Evolutionary conservation across 2,113 vertebrate genomes (phyloP).

Genomic region (Pongo pygmaeus): DNA sequence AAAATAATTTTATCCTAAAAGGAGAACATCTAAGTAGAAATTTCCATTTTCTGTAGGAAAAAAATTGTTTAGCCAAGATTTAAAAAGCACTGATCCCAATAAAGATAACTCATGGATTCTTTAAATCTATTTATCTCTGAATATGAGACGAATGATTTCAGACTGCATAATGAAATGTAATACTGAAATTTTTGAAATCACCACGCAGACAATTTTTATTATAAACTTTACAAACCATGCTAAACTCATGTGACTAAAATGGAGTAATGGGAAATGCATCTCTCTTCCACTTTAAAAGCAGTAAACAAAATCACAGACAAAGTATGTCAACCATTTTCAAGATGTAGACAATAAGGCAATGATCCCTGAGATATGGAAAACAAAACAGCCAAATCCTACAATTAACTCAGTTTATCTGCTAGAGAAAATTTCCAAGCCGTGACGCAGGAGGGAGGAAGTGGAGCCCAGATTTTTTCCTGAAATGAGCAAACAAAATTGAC

Average conservation of each 20-base stretch:
- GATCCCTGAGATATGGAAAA: not conserved
- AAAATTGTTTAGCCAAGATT: not conserved
- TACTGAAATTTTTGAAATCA: not conserved
- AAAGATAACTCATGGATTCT: not conserved
- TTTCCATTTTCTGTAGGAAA: not conserved
- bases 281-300: not conserved
- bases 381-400: not conserved
- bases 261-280: not conserved
- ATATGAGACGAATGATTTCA: not conserved
- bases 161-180: not conserved
- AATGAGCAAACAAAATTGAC: not conserved
- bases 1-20: not conserved
- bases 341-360: not conserved
- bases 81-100: not conserved
- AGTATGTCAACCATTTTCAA: not conserved
- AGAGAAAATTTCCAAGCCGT: not conserved
- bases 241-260: not conserved
- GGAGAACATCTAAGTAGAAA: not conserved
- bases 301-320: not conserved
- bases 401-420: not conserved
- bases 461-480: not conserved
- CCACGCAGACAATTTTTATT: not conserved
- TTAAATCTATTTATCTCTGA: not conserved
- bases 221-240: not conserved
- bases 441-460: not conserved